A percentile compares a stretch with the other conserved stretches of the same genome.
These are phyloP conservation scores for Limosa lapponica DNA, from an alignment of 2,797 vertebrate species.

Conservation along the genomic window DNA sequence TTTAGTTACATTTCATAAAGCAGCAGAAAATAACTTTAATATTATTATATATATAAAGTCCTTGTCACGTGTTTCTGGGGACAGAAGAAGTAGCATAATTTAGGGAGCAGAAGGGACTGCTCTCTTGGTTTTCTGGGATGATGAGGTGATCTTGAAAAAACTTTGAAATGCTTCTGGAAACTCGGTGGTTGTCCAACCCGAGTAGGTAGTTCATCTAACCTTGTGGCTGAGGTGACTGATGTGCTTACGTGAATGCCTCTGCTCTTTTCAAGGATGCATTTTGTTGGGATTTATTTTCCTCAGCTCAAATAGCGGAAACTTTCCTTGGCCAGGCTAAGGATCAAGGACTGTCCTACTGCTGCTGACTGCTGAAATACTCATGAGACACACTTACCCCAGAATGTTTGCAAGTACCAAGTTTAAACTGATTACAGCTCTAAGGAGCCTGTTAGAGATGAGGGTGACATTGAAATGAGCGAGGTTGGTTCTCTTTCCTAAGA, in stretches of 20 bases:
- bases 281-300: not conserved
- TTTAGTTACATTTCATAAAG: not conserved
- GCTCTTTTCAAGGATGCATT: not conserved
- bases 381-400: no score
- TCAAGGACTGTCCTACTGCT: not conserved
- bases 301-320: not conserved
- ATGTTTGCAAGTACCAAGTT: not conserved
- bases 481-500: not conserved
- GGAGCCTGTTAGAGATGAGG: not conserved
- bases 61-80: not conserved
- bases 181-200: accelerated
- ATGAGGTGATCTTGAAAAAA: not conserved
- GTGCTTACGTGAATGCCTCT: not conserved
- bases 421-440: not conserved
- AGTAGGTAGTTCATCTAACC: not conserved
- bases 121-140: not conserved
- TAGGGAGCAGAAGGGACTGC: not conserved
- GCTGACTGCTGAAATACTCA: not conserved
- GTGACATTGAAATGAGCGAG: not conserved
- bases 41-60: not conserved
- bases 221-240: not conserved
- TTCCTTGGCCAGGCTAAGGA: not conserved
- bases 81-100: not conserved
- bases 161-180: not conserved
- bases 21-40: not conserved